Conservation (phyloP, 35 echinoderm and acorn worm genomes). For the Ophioderma brevispina region DNA sequence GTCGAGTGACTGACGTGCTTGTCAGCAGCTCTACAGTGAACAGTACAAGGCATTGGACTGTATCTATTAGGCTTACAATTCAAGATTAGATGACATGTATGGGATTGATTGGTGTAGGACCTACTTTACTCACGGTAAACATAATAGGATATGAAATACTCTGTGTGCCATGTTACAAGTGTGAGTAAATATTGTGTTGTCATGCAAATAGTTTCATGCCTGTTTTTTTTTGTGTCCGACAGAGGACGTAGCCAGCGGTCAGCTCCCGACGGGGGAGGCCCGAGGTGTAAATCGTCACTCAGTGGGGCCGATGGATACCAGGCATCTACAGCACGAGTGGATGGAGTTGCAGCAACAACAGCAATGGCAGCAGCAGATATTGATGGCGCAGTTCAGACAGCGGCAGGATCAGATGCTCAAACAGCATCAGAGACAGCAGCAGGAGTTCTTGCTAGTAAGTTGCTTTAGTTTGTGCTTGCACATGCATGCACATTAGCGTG, state of each 20-base stretch:
- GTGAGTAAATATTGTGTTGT: no score
- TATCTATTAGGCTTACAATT: no score
- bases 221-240: background rate
- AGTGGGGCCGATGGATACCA: conserved; percentile 13
- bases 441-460: conserved; percentile 82
- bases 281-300: conserved; percentile 1
- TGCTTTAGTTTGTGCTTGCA: background rate
- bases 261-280: conserved; percentile 31
- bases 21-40: no score
- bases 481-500: background rate
- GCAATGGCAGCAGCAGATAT: conserved; percentile 93
- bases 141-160: no score
- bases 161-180: no score
- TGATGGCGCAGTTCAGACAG: conserved; percentile 92
- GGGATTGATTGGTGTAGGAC: no score
- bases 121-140: no score
- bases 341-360: conserved; percentile 89
- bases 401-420: conserved; percentile 74
- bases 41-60: no score
- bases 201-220: no score
- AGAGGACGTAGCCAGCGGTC: conserved; percentile 59
- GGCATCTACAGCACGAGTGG: conserved; percentile 45
- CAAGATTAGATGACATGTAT: no score
- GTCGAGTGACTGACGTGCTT: no score
- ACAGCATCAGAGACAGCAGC: conserved; percentile 94